phyloP scores from a whole-genome alignment of 2,113 vertebrate genomes.

The Pavo muticus region DNA sequence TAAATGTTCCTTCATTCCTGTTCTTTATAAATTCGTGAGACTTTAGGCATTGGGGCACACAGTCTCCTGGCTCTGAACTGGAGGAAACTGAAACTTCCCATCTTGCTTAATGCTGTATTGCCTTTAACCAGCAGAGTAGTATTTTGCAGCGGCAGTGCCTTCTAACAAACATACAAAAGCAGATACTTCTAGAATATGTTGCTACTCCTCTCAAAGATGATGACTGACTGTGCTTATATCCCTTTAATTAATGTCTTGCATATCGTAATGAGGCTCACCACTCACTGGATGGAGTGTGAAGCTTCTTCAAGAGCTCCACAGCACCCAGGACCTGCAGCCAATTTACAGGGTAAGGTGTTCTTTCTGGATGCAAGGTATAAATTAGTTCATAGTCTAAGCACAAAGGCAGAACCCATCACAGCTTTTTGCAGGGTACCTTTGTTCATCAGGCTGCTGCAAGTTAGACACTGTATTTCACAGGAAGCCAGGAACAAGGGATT shows the following conservation, averaged over 20 bases:
- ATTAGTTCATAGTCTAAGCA: background rate
- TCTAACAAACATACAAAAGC: background rate
- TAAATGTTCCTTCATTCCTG: background rate
- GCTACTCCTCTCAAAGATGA: background rate
- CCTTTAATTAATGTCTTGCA: background rate
- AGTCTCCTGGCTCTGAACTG: background rate
- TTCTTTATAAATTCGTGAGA: background rate
- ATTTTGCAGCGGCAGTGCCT: background rate
- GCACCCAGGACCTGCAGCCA: no score
- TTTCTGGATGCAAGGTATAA: background rate
- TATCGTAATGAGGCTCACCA: fast-evolving
- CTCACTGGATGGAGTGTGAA: fast-evolving
- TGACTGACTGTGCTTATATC: background rate
- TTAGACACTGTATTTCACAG: background rate
- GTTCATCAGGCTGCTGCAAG: background rate
- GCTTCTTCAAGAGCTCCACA: background rate
- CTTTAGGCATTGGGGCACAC: background rate
- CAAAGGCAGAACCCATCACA: no score
- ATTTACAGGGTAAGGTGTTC: fast-evolving
- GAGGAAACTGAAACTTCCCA: no score
- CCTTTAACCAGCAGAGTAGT: background rate
- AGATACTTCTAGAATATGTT: background rate
- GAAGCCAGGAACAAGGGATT: background rate
- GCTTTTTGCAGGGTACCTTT: background rate
- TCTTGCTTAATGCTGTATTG: background rate